phyloP scores from a whole-genome alignment of 2,888 invertebrate species.

The Axea sp. region DNA sequence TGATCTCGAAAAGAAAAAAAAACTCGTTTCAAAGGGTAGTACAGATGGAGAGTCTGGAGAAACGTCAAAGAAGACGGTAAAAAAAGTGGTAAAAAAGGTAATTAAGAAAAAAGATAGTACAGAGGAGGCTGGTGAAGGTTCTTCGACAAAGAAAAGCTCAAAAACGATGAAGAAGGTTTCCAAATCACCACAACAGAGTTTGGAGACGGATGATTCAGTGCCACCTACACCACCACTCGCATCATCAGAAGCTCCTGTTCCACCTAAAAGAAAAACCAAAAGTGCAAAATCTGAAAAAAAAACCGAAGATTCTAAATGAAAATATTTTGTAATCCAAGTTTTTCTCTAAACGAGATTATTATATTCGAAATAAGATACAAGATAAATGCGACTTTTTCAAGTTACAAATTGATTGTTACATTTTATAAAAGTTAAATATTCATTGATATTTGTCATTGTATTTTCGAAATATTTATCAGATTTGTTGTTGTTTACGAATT shows the following conservation, averaged over 20 bases:
- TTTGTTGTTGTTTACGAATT: not conserved
- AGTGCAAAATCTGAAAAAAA: slow-evolving; percentile 65
- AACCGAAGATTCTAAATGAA: slow-evolving; percentile 38
- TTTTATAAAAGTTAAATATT: slow-evolving; percentile 6
- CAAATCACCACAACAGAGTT: slow-evolving; percentile 72
- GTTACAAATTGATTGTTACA: slow-evolving; percentile 17
- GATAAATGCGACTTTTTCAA: slow-evolving; percentile 1
- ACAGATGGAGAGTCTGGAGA: slow-evolving; percentile 68
- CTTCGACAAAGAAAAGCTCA: slow-evolving; percentile 78
- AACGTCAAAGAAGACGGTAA: slow-evolving; percentile 77
- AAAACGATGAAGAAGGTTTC: slow-evolving; percentile 80
- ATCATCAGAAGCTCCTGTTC: slow-evolving; percentile 77
- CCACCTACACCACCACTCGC: slow-evolving; percentile 80
- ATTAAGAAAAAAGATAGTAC: slow-evolving; percentile 68
- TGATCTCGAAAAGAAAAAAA: slow-evolving; percentile 63
- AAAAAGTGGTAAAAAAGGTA: slow-evolving; percentile 81
- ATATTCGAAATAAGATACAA: no score
- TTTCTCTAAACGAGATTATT: slow-evolving; percentile 3
- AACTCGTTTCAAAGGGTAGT: slow-evolving; percentile 63
- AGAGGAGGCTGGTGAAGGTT: slow-evolving; percentile 67
- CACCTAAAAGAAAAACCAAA: slow-evolving; percentile 78
- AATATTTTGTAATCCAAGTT: slow-evolving; percentile 22
- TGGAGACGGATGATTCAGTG: slow-evolving; percentile 78
- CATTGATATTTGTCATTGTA: not conserved
- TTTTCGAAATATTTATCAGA: not conserved